A percentile compares a stretch with the other conserved stretches of the same genome.
Evolutionary conservation across 2,888 invertebrate genomes (phyloP).

Genomic region (Xestoiulus laeticollis): DNA sequence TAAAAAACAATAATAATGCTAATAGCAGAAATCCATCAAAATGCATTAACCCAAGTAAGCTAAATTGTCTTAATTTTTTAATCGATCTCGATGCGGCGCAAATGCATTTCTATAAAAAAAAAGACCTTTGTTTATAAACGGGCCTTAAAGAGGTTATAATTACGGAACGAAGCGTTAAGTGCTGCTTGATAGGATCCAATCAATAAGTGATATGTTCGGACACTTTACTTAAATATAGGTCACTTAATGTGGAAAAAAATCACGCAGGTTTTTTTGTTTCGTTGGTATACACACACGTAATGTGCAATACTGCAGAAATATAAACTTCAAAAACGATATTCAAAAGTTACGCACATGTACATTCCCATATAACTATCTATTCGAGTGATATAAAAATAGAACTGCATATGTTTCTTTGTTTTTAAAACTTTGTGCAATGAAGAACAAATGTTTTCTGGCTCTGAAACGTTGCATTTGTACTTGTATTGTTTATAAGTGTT

Average conservation of each 20-base stretch:
- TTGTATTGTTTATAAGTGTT: too few species aligned
- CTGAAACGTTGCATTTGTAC: too few species aligned
- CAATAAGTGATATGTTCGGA: conserved; percentile 39
- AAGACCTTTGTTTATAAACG: conserved; percentile 30
- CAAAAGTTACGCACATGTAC: too few species aligned
- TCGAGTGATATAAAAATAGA: too few species aligned
- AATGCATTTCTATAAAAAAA: not conserved
- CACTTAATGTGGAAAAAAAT: not conserved
- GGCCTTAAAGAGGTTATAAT: conserved; percentile 36
- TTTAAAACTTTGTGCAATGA: too few species aligned
- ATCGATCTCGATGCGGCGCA: conserved; percentile 5
- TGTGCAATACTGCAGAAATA: too few species aligned
- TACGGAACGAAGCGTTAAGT: conserved; percentile 27
- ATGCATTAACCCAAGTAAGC: conserved; percentile 35
- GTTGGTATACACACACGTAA: too few species aligned
- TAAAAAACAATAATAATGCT: conserved; percentile 31
- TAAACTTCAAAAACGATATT: too few species aligned
- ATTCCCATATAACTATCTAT: too few species aligned
- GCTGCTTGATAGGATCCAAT: conserved; percentile 38
- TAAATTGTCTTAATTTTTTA: conserved; percentile 39
- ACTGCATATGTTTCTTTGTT: too few species aligned
- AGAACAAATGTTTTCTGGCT: too few species aligned
- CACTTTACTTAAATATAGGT: conserved; percentile 21
- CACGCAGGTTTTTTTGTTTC: not conserved
- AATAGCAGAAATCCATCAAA: conserved; percentile 37